phyloP scores from a whole-genome alignment of 1,140 invertebrate genomes.

The Watersipora subatra region DNA sequence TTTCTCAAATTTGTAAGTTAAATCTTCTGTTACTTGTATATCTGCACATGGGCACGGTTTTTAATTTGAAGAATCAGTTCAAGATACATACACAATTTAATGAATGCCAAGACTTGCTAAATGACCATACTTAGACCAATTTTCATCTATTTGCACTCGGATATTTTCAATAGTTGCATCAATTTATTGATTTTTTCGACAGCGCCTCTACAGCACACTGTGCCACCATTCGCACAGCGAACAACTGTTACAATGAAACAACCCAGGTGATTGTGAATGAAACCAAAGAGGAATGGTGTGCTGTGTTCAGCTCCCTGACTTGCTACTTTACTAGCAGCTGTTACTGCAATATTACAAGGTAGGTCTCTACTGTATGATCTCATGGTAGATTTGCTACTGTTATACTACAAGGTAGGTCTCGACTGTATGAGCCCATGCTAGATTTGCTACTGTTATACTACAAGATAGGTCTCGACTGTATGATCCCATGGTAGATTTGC shows the following conservation, averaged over 20 bases:
- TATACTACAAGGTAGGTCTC: not conserved
- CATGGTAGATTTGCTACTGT: not conserved
- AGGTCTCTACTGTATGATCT: not conserved
- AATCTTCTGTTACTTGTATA: too few species aligned
- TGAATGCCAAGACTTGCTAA: too few species aligned
- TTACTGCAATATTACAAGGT: not conserved
- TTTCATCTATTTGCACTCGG: too few species aligned
- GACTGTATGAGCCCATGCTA: not conserved
- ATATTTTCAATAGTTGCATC: too few species aligned
- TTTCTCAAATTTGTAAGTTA: too few species aligned
- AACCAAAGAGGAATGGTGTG: not conserved
- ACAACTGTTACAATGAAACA: not conserved
- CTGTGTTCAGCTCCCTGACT: not conserved
- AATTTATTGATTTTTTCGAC: too few species aligned
- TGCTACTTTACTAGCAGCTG: not conserved
- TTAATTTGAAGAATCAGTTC: too few species aligned
- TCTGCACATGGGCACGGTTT: too few species aligned
- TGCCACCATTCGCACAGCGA: not conserved
- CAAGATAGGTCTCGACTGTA: not conserved
- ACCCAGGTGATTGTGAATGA: not conserved
- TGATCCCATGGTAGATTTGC: not conserved
- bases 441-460: not conserved
- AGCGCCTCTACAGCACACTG: not conserved
- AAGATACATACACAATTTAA: too few species aligned
- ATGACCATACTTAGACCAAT: too few species aligned